Percentiles rank a stretch among this genome's conserved stretches.
Evolutionary conservation across 2,113 vertebrate genomes (phyloP).

Genomic region (Antigone vipio): DNA sequence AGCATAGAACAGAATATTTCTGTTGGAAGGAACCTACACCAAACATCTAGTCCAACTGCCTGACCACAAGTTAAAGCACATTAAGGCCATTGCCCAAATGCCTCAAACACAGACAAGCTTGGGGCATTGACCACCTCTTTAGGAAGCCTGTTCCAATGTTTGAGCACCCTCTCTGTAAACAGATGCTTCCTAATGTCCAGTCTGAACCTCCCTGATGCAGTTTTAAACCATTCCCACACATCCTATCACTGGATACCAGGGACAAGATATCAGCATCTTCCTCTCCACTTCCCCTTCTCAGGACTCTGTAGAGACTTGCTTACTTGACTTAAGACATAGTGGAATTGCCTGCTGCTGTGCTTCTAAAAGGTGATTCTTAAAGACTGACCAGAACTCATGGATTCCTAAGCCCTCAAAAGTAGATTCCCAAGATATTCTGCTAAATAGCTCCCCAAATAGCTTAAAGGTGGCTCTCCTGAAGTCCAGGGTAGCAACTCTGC

Average conservation of each 20-base stretch:
- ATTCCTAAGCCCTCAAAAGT: background rate
- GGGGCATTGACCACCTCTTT: background rate
- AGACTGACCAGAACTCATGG: background rate
- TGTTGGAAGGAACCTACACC: background rate
- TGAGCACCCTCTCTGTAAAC: background rate
- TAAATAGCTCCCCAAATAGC: background rate
- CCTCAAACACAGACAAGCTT: no score
- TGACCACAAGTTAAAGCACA: background rate
- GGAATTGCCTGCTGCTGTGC: background rate
- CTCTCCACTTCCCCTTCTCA: background rate
- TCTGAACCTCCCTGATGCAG: background rate
- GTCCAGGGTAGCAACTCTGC: background rate
- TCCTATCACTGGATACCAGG: background rate
- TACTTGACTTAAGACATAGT: background rate
- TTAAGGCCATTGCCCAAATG: background rate
- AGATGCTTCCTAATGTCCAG: background rate
- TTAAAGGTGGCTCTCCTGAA: background rate
- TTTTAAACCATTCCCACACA: background rate
- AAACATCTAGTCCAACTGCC: background rate
- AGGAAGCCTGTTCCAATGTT: background rate
- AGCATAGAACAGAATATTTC: background rate
- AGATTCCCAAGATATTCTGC: background rate
- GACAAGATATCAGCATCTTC: background rate
- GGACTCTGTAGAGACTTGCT: background rate
- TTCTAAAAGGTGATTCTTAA: background rate